Conservation (phyloP, 2,888 invertebrate species). For the Caenorhabditis sp. region DNA sequence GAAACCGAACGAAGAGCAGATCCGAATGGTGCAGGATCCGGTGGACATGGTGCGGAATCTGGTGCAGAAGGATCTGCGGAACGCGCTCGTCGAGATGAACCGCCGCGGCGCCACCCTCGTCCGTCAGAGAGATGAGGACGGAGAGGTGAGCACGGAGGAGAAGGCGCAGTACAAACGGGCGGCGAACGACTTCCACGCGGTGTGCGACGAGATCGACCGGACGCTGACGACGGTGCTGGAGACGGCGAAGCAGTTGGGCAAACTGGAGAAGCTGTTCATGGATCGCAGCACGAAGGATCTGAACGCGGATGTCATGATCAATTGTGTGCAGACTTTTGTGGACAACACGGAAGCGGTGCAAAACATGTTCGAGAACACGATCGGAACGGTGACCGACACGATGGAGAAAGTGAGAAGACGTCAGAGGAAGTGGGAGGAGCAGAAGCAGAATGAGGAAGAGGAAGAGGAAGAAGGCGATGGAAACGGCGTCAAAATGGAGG, state of each 20-base stretch:
- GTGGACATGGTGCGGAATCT: constrained; percentile 33
- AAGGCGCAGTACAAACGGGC: constrained; percentile 38
- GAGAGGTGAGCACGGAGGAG: neutral
- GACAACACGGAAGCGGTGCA: constrained; percentile 48
- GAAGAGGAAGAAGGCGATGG: constrained; percentile 1
- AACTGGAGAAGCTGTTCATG: constrained; percentile 52
- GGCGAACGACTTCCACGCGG: constrained; percentile 40
- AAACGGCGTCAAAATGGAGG: constrained; percentile 17
- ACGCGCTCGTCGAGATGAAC: constrained; percentile 37
- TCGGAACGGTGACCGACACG: constrained; percentile 33
- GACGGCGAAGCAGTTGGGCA: constrained; percentile 45
- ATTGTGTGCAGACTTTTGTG: constrained; percentile 28
- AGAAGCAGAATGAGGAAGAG: constrained; percentile 1
- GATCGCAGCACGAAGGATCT: constrained; percentile 21
- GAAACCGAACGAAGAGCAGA: constrained; percentile 48
- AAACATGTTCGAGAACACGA: constrained; percentile 49
- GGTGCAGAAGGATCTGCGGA: constrained; percentile 42
- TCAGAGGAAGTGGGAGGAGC: constrained; percentile 39
- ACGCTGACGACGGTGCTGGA: constrained; percentile 47
- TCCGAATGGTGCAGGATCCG: constrained; percentile 53
- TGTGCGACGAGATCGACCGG: constrained; percentile 46
- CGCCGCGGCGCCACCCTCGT: constrained; percentile 21
- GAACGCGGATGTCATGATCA: constrained; percentile 36
- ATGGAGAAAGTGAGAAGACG: constrained; percentile 52
- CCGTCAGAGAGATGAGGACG: constrained; percentile 6